phyloP scores from a whole-genome alignment of 2,888 invertebrate species.

The Alviniconcha strummeri region DNA sequence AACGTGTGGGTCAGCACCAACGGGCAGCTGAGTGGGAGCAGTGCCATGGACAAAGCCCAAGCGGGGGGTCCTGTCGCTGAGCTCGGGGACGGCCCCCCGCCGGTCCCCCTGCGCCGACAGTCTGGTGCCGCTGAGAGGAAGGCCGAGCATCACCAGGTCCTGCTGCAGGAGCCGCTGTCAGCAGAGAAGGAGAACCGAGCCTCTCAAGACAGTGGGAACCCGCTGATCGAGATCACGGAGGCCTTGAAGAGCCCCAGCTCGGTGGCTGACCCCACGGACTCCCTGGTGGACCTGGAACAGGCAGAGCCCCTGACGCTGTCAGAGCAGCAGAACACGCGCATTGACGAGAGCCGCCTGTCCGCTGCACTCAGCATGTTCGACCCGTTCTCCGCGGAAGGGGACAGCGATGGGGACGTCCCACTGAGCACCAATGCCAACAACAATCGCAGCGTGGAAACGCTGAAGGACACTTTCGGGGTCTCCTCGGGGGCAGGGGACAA shows the following conservation, averaged over 20 bases:
- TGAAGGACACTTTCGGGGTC: not conserved
- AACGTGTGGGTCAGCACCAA: constrained; percentile 43
- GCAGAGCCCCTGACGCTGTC: constrained; percentile 46
- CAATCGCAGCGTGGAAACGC: constrained; percentile 10
- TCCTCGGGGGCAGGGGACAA: constrained; percentile 13
- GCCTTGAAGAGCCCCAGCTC: constrained; percentile 1
- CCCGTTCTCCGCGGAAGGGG: constrained; percentile 38
- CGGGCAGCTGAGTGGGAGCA: constrained; percentile 37
- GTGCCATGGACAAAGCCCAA: constrained; percentile 12
- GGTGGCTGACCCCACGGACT: not conserved
- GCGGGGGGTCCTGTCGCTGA: not conserved
- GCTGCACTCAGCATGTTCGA: constrained; percentile 65
- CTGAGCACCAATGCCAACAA: constrained; percentile 19
- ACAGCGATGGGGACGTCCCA: not conserved
- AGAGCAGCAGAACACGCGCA: constrained; percentile 66
- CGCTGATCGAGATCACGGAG: constrained; percentile 36
- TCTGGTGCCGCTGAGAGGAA: not conserved
- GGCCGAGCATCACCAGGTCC: not conserved
- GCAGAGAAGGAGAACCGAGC: constrained; percentile 16
- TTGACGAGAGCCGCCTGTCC: constrained; percentile 65
- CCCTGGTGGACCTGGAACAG: constrained; percentile 17
- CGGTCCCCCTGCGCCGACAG: constrained; percentile 8
- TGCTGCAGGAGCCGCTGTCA: not conserved
- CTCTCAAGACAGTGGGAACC: constrained; percentile 39
- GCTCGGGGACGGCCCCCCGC: not conserved